These are phyloP conservation scores for Morelia viridis DNA, from an alignment of 2,797 vertebrate genomes.

Conservation along the genomic window DNA sequence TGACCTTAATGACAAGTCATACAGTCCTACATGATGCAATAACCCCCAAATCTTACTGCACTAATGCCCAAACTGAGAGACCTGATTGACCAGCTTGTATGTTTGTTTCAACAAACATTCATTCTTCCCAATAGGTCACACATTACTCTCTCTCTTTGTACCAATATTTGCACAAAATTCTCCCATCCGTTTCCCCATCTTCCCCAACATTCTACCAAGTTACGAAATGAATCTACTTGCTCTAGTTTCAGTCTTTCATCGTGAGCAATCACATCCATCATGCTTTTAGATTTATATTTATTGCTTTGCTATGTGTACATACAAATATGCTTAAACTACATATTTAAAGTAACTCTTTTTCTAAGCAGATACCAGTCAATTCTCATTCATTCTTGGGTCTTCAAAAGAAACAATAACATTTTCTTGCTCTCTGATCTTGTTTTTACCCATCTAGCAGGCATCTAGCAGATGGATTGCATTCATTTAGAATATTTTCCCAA, in stretches of 20 bases:
- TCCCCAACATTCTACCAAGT: not conserved
- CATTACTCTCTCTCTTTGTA: not conserved
- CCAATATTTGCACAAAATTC: not conserved
- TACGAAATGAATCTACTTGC: not conserved
- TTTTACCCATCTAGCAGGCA: not conserved
- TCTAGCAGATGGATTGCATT: not conserved
- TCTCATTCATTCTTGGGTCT: not conserved
- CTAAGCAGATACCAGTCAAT: not conserved
- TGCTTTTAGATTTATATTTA: not conserved
- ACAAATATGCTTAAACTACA: not conserved
- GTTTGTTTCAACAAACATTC: not conserved
- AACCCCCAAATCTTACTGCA: not conserved
- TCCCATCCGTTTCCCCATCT: not conserved
- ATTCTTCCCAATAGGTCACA: not conserved
- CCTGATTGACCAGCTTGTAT: not conserved
- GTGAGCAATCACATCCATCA: not conserved
- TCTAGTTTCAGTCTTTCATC: not conserved
- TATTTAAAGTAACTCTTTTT: not conserved
- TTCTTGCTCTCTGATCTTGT: not conserved
- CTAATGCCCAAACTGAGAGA: not conserved
- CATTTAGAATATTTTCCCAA: not conserved
- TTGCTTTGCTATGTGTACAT: not conserved
- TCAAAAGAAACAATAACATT: not conserved
- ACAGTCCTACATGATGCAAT: constrained; percentile 13
- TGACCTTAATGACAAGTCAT: not conserved